Evolutionary conservation across 2,113 vertebrate genomes (phyloP).

Genomic region (Myanophis thanlyinensis): DNA sequence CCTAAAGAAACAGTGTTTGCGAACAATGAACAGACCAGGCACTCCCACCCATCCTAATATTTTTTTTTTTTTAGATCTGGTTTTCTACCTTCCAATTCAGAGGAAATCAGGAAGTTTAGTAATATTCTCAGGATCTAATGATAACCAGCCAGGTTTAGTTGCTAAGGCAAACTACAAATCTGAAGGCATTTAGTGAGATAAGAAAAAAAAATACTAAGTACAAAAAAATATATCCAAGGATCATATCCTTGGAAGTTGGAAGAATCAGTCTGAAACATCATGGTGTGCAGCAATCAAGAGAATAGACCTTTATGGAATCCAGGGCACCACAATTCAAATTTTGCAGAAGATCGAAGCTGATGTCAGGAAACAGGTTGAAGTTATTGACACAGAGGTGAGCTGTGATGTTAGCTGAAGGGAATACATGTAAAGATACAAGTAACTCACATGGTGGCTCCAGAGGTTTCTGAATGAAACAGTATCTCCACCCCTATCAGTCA

Average conservation of each 20-base stretch:
- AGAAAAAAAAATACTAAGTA: neutral
- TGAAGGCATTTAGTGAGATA: neutral
- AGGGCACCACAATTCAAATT: neutral
- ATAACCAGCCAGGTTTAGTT: neutral
- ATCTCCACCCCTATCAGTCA: too few species aligned
- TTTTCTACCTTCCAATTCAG: neutral
- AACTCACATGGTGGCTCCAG: too few species aligned
- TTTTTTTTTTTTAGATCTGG: neutral
- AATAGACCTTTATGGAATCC: neutral
- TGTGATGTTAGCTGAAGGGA: neutral
- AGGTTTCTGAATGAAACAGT: too few species aligned
- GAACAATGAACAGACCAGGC: slow-evolving; percentile 28
- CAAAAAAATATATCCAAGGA: neutral
- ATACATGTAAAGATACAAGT: too few species aligned
- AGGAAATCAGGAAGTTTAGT: neutral
- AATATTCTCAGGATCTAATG: neutral
- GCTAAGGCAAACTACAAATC: neutral
- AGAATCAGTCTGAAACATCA: neutral
- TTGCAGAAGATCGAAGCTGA: neutral
- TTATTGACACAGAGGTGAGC: neutral
- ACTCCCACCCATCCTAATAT: neutral
- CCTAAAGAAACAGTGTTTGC: slow-evolving; percentile 28
- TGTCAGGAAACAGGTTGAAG: neutral
- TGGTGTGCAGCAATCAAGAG: neutral
- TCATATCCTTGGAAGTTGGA: too few species aligned